Evolutionary conservation across 2,113 vertebrate species (phyloP).

Genomic region (Eclectus roratus): DNA sequence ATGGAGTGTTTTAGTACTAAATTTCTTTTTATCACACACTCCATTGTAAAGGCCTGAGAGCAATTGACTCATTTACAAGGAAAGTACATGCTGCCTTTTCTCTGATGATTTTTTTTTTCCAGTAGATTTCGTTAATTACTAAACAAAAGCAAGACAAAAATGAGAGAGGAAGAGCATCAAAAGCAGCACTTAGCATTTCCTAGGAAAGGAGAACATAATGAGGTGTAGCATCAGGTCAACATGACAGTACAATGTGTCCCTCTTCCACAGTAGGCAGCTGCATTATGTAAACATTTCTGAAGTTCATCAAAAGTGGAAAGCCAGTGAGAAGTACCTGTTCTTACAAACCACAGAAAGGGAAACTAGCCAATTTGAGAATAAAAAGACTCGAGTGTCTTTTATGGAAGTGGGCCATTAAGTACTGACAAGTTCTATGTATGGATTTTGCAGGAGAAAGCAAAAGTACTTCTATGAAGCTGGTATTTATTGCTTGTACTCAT

Average conservation of each 20-base stretch:
- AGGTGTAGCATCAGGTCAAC: neutral
- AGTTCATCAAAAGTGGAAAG: neutral
- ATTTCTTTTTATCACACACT: neutral
- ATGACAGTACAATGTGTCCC: neutral
- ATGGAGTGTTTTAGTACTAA: neutral
- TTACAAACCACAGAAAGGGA: neutral
- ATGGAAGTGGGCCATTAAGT: neutral
- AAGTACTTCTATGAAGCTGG: neutral
- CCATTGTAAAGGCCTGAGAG: neutral
- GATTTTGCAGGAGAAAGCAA: neutral
- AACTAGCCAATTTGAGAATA: neutral
- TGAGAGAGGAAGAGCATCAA: neutral
- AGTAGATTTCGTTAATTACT: neutral
- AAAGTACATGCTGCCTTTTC: neutral
- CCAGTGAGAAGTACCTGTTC: neutral
- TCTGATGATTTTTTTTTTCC: neutral
- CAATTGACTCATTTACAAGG: neutral
- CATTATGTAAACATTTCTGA: neutral
- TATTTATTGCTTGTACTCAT: neutral
- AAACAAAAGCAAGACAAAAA: neutral
- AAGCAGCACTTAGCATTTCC: neutral
- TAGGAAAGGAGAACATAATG: neutral
- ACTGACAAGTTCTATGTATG: neutral
- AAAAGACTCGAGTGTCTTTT: neutral
- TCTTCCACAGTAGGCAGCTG: neutral